Evolutionary conservation across 2,888 invertebrate species (phyloP), one percentile per base, ranked within the genome.

Genomic region (Alentia gelatinosa): DNA sequence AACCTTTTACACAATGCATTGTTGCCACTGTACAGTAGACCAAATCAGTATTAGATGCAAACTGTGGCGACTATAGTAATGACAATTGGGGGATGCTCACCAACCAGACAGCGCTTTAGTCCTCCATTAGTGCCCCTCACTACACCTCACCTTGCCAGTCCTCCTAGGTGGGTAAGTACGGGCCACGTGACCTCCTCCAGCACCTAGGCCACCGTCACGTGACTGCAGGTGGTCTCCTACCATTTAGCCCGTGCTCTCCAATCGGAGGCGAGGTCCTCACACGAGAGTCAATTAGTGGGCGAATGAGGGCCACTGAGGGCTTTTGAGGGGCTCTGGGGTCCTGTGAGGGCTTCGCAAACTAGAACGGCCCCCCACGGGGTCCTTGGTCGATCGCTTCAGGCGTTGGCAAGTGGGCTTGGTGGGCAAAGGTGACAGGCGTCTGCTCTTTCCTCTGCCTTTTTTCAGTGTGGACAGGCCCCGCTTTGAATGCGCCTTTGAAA

Each of bases 111-210:
- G 30, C 26, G 30, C 68, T 30, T 9, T 47, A 9, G 1, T 12
- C 68, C 30, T 68, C 68, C 68, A 68, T 68, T 68, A 68, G 68
- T 68, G 33, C 30, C 68, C 63, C 68, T 12, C 26, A 68, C 30
- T n/a, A 12, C 56, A 56, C 56, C 56, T 56, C n/a, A 56, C 56
- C 56, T 42, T 12, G 9, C 47, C 47, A 7, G 9, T 12, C 5
- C 56, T 12, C 56, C 56, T 68, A 12, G 68, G 68, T 26, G 23
- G 23, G 68, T 30, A 30, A 30, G 33, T 68, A 30, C 68, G 23
- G 68, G 33, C 12, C 68, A 68, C 68, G 68, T 68, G 68, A 68
- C 68, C 68, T 68, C 68, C 68, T 68, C 68, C 68, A 68, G 26
- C 30, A 30, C 30, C 47, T 19, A 12, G 47, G 47, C 47, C 19